Evolutionary conservation across 1,140 invertebrate genomes (phyloP), one percentile per base, ranked within the genome.

Genomic region (Camponotus pennsylvanicus): DNA sequence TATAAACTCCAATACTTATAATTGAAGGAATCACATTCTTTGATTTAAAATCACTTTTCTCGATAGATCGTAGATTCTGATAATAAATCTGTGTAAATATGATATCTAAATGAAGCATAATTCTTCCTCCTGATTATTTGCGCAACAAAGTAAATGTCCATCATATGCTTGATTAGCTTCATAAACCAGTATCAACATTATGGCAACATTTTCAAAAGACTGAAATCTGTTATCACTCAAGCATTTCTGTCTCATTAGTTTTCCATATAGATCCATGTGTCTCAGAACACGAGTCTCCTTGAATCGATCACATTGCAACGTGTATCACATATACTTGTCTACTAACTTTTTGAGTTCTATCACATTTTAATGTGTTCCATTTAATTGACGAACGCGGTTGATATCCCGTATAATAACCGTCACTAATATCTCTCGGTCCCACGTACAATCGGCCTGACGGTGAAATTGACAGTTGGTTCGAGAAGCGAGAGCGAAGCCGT

Each of bases 401-500:
- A 40, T 15, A 63, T 18, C 49, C 15, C 15, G 13, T 52, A 18
- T 52, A 18, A 52, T 18, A 18, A 40, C n/a, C 57, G 42, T 55
- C 57, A 57, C 18, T 45, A 40, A 49, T 32, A 21, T 61, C 42
- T 27, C n/a, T 13, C 34, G 49, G 37, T 55, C 45, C 21, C 52
- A 59, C 34, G 34, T 57, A 63, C 18, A n/a, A 40, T 57, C 37
- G 69, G 55, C 6, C 45, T 37, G 75, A 64, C 18, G 69, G 57
- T 32, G 8, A 70, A 13, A 40, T 42, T 42, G 70, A 61, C 59
- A 79, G 80, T 37, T 40, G 37, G 37, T 4, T 59, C 57, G 64
- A 18, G 64, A 32, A 13, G 75, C 83, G 80, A 79, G 78, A 89
- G 71, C 75, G 80, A 84, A 63, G 55, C 57, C 45, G 63, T 79